Conservation (phyloP, 2,113 vertebrate genomes). For the Anser brachyrhynchus region DNA sequence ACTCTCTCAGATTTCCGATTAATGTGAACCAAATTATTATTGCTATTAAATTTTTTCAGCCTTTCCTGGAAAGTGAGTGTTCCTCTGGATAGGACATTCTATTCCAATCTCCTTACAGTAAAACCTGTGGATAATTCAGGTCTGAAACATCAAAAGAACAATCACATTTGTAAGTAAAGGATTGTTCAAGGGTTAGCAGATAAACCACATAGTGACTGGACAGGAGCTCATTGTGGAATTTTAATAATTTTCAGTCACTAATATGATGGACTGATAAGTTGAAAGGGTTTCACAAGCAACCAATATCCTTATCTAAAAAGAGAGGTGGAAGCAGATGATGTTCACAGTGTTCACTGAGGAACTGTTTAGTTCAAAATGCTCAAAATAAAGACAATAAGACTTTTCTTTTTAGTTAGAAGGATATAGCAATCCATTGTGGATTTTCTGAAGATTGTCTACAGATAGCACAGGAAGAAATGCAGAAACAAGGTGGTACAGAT, state of each 20-base stretch:
- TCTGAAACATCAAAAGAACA: constrained; percentile 22
- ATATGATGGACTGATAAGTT: neutral
- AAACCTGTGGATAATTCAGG: constrained; percentile 9
- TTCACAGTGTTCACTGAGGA: neutral
- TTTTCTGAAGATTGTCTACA: neutral
- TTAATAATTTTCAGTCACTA: neutral
- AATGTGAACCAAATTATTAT: neutral
- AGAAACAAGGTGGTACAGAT: neutral
- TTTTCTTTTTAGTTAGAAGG: neutral
- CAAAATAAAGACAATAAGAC: neutral
- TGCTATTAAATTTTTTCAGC: neutral
- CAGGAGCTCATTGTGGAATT: neutral
- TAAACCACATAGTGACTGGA: neutral
- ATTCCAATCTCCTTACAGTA: constrained; percentile 9
- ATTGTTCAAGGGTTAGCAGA: neutral
- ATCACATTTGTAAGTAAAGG: neutral
- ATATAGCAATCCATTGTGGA: neutral
- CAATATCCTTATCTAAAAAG: neutral
- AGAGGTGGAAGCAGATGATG: neutral
- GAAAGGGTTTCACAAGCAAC: neutral
- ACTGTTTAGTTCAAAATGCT: neutral
- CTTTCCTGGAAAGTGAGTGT: constrained; percentile 17
- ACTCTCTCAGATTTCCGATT: neutral
- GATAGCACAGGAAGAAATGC: neutral
- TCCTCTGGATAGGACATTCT: neutral